Conservation (phyloP, 2,797 vertebrate genomes). For the Platalea minor region DNA sequence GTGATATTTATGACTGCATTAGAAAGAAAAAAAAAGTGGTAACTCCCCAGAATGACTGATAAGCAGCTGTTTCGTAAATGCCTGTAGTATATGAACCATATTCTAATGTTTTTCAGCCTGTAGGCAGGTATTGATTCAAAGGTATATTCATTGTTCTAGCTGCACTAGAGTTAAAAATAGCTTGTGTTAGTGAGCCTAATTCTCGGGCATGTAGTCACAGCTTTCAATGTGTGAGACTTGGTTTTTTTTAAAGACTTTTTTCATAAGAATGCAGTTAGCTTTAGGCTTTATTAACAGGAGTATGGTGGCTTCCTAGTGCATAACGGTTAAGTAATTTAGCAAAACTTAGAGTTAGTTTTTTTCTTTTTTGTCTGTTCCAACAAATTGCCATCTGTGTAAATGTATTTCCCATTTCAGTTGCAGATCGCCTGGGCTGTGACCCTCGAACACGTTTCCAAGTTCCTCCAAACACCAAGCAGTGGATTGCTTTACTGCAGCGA, state of each 20-base stretch:
- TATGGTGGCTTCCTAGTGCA: background rate
- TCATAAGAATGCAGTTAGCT: background rate
- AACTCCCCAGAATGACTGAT: background rate
- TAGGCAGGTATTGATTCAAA: conserved; percentile 58
- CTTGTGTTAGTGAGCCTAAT: background rate
- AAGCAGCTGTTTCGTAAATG: conserved; percentile 38
- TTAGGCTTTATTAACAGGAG: background rate
- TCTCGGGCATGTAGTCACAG: background rate
- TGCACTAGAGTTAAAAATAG: conserved; percentile 48
- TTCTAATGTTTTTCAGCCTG: background rate
- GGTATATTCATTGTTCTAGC: conserved; percentile 38
- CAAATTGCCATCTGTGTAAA: background rate
- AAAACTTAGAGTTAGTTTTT: background rate
- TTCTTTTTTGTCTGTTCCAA: background rate
- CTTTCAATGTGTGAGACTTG: background rate
- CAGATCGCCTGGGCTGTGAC: conserved; percentile 93
- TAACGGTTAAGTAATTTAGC: background rate
- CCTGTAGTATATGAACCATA: background rate
- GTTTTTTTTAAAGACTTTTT: background rate
- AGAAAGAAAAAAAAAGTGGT: background rate
- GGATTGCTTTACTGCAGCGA: conserved; percentile 93
- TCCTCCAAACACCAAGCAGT: conserved; percentile 87
- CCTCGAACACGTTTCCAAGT: conserved; percentile 89
- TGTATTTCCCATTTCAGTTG: conserved; percentile 73
- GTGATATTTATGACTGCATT: background rate